Evolutionary conservation across 2,797 vertebrate genomes (phyloP), one percentile per base, ranked within the genome.

Genomic region (Phoeniculus purpureus): DNA sequence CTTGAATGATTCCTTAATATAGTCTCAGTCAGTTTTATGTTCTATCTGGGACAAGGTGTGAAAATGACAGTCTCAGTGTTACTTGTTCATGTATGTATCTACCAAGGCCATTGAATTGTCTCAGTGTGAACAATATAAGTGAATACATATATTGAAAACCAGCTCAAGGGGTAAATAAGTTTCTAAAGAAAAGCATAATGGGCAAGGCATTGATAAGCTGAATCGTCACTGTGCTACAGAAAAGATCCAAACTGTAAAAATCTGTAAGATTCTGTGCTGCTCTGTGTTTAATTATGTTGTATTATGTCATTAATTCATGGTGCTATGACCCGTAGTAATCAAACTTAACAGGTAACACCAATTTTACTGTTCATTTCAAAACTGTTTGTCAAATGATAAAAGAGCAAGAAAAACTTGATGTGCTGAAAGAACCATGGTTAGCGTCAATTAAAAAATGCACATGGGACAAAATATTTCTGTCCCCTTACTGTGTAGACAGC

Each of bases 201-300:
- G 72, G 9, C 1, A 19, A 23, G 18, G 40, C 26, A 12, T 83
- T 75, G 48, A 54, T 90, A 82, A 94, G 21, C 25, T 68, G 74
- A 75, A 25, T 86, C 82, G 76, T n/a, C 14, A 29, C 25, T n/a
- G 7, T 3, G 1, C 78, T 48, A 31, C 10, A 43, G 27, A 81
- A 85, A 71, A 68, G 9, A 48, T 61, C 12, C 68, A 48, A 51
- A 32, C 93, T 85, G 62, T 93, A 60, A 92, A 82, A 92, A n/a
- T 45, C 56, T 21, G 13, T 43, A 67, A 43, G 8, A 64, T 26
- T 61, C 22, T 74, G n/a, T 74, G 34, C 22, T 76, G 37, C 65
- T 66, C 3, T 50, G 29, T n/a, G 37, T 32, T 67, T 79, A 76
- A 74, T 50, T 15, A 29, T 75, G 73, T 50, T 16, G 27, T 75